Evolutionary conservation across 2,888 invertebrate species (phyloP).

Genomic region (Pinctada fucata): DNA sequence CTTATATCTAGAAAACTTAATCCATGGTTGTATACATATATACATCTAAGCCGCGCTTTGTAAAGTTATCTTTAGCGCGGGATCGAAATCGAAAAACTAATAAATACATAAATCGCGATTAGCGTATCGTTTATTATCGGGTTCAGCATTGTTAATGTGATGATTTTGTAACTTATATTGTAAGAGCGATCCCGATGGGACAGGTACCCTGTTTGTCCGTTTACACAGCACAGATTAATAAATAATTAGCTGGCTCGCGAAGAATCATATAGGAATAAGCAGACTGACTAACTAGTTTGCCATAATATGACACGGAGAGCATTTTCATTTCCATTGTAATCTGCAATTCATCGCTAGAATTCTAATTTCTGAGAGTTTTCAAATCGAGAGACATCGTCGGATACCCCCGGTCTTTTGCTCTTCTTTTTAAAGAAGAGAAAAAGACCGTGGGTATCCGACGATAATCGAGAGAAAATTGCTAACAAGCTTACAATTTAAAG

Average conservation of each 20-base stretch:
- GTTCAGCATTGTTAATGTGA: conserved; percentile 4
- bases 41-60: neutral
- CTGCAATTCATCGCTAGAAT: too few species aligned
- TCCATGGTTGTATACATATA: neutral
- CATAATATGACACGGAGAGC: too few species aligned
- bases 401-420: too few species aligned
- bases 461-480: too few species aligned
- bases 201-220: neutral
- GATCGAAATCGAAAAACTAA: neutral
- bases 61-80: neutral
- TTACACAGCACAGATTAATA: conserved; percentile 14
- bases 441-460: too few species aligned
- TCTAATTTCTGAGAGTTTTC: too few species aligned
- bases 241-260: conserved; percentile 17
- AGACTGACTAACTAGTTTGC: conserved; percentile 26
- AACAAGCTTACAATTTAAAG: too few species aligned
- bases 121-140: neutral
- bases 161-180: conserved; percentile 15
- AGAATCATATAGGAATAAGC: conserved; percentile 1
- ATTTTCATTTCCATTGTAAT: too few species aligned
- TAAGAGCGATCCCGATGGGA: neutral
- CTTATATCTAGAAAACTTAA: neutral
- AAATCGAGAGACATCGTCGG: too few species aligned
- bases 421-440: too few species aligned
- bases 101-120: conserved; percentile 4